phyloP scores from a whole-genome alignment of 2,113 vertebrate species.

The Oreochromis niloticus region DNA sequence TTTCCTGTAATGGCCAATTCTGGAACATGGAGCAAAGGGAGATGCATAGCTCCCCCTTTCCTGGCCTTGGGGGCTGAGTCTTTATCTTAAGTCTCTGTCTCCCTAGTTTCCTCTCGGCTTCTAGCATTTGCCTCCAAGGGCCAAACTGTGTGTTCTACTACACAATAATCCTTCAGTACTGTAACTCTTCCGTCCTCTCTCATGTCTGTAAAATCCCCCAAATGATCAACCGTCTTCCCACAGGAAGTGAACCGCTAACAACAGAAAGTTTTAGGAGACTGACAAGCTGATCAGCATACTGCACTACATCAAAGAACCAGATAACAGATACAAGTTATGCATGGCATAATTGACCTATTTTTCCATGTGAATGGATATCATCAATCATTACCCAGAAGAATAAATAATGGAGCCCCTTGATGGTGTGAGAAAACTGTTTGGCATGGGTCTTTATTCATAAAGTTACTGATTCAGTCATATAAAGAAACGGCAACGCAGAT shows the following conservation, averaged over 20 bases:
- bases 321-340: not conserved
- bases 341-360: slow-evolving; percentile 4
- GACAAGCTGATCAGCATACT: slow-evolving; percentile 1
- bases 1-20: slow-evolving; percentile 46
- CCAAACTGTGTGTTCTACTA: slow-evolving; percentile 20
- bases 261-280: not conserved
- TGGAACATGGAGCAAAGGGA: slow-evolving; percentile 13
- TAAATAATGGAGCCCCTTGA: not conserved
- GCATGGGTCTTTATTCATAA: not conserved
- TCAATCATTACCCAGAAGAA: not conserved
- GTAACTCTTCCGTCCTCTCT: not conserved
- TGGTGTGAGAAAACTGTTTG: not conserved
- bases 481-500: not conserved
- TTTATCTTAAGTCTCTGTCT: slow-evolving; percentile 15
- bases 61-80: slow-evolving; percentile 1
- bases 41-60: not conserved
- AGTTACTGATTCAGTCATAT: not conserved
- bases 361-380: slow-evolving; percentile 3
- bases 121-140: slow-evolving; percentile 23
- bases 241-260: slow-evolving; percentile 27
- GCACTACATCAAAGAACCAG: not conserved
- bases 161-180: slow-evolving; percentile 49
- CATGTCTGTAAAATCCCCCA: not conserved
- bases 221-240: slow-evolving; percentile 13
- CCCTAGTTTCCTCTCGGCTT: slow-evolving; percentile 31